Percentiles rank a stretch among this genome's conserved stretches.
Conservation (phyloP, 2,113 vertebrate genomes). For the Pterocles orientalis region DNA sequence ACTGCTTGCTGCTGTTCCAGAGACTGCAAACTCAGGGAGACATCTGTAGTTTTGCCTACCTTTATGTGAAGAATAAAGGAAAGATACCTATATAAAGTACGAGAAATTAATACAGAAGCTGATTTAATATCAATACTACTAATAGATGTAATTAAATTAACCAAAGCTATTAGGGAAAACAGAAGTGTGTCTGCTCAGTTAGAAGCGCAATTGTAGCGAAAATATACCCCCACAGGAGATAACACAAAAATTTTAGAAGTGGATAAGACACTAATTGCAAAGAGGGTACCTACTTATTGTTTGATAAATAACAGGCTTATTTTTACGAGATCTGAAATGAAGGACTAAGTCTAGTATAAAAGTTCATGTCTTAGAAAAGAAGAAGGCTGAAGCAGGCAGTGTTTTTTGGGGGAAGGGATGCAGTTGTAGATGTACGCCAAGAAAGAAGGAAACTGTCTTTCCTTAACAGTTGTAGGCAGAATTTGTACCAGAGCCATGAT, state of each 20-base stretch:
- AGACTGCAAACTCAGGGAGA: background rate
- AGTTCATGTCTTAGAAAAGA: conserved; percentile 25
- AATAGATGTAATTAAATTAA: background rate
- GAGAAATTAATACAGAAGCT: background rate
- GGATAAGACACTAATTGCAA: background rate
- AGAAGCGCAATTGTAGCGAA: background rate
- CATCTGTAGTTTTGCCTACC: background rate
- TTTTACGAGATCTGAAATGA: conserved; percentile 19
- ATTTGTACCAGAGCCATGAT: conserved; percentile 70
- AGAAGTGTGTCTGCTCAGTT: background rate
- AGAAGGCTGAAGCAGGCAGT: conserved; percentile 48
- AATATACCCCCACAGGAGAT: background rate
- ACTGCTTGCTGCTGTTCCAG: background rate
- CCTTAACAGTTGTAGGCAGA: conserved; percentile 71
- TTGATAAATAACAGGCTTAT: background rate
- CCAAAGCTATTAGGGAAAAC: background rate
- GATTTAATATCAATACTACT: background rate
- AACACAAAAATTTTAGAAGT: background rate
- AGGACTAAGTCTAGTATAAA: conserved; percentile 1
- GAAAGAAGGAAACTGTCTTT: conserved; percentile 70
- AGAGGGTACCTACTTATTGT: background rate
- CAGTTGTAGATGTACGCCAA: conserved; percentile 59
- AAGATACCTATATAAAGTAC: background rate
- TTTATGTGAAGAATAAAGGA: background rate
- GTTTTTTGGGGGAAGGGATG: conserved; percentile 53